Base-by-base conservation (phyloP, 92 coral and sea anemone genomes). In the Pocillopora grandis region DNA sequence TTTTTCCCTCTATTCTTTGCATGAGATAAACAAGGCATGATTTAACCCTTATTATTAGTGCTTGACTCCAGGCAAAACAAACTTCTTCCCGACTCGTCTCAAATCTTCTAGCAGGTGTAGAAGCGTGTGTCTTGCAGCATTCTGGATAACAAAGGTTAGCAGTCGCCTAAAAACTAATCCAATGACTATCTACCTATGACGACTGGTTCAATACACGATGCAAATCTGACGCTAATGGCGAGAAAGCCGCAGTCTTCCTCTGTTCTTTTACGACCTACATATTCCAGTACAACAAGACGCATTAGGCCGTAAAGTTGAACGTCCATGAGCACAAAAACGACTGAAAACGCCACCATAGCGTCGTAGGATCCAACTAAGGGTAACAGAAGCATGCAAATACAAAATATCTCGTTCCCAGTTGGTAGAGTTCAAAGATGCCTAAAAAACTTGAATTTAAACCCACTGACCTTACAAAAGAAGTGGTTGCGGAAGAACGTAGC, bases 181-280 rank as follows among this genome's bases (percentile, higher is more conserved):
- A 1, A 42, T 42, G 5, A 59, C 19, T 15, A 77, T 84, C 49
- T 15, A 85, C 88, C 88, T 33, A 82, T 76, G 37, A 85, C 2
- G 7, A 76, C 68, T 37, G 88, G 88, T 33, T 84, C 74, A 37
- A 76, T 76, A 0, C 71, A 78, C 8, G 84, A 31, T 19, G 77
- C 55, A 16, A 85, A 10, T 55, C 75, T 66, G 20, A 86, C 62
- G 16, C 58, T 37, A 33, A 77, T 48, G 27, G 75, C 57, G 21
- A 86, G 61, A 11, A 10, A 52, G 20, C 89, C 85, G 79, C 89
- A 86, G 9, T 79, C 88, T 78, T 13, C 69, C n/a, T 78, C 75
- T 6, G 80, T 76, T n/a, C 56, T 66, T 58, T 49, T 52, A 20
- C 55, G 64, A n/a, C 84, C 88, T 1, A 85, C 88, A 85, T 84